A percentile compares a stretch with the other conserved stretches of the same genome.
Conservation (phyloP, 2,888 invertebrate genomes). For the Lochmaea capreae region DNA sequence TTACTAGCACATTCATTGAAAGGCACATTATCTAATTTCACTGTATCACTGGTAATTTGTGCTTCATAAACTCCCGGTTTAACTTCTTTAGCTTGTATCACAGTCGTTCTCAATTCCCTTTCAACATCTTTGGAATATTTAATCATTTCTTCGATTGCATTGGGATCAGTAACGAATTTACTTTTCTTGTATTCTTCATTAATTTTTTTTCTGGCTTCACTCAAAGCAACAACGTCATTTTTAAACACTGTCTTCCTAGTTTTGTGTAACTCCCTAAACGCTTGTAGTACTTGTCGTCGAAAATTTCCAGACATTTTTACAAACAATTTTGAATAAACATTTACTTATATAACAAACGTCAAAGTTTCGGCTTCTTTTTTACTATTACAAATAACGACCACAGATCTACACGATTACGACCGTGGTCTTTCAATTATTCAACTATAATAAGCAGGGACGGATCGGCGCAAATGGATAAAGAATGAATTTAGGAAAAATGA, state of each 20-base stretch:
- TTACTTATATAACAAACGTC: conserved; percentile 27
- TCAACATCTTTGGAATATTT: conserved; percentile 77
- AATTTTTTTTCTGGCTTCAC: conserved; percentile 76
- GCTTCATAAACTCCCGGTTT: conserved; percentile 75
- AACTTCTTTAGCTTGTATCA: conserved; percentile 79
- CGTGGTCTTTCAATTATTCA: neutral
- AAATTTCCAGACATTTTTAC: conserved; percentile 45
- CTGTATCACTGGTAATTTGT: conserved; percentile 71
- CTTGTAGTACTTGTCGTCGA: conserved; percentile 72
- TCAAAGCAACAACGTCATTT: conserved; percentile 74
- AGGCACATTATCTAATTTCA: conserved; percentile 74
- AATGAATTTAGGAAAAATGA: neutral
- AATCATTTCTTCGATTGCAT: conserved; percentile 76
- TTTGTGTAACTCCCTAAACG: conserved; percentile 79
- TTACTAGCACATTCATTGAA: conserved; percentile 37
- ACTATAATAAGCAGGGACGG: neutral
- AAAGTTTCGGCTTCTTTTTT: conserved; percentile 16
- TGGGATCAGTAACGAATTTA: conserved; percentile 70
- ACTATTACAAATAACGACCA: neutral
- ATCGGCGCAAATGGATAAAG: neutral
- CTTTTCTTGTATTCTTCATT: conserved; percentile 81
- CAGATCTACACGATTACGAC: neutral
- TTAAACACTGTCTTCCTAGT: conserved; percentile 76
- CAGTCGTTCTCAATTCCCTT: conserved; percentile 75
- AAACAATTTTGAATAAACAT: conserved; percentile 10